Evolutionary conservation across 2,113 vertebrate species (phyloP), one percentile per base, ranked within the genome.

Genomic region (Pelusios castaneus): DNA sequence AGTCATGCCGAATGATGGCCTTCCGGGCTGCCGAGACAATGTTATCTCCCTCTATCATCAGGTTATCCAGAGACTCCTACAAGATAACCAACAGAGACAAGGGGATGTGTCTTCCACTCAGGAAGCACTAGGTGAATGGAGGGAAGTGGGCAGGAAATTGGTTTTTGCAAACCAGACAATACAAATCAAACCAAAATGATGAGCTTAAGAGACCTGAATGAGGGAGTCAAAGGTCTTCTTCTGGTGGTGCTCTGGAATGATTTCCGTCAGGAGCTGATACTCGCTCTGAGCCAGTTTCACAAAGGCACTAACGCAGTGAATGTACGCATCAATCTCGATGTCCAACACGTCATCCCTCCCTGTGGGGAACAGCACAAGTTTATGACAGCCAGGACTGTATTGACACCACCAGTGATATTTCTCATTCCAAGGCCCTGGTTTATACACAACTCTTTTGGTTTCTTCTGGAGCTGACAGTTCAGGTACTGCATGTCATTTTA

Each of bases 211-310:
- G 67, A 99, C 99, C 99, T 99, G 99, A 67, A 99, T 99, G 94
- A 99, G 98, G 9, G 99, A 99, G 98, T 99, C 99, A 49, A 99
- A 99, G 87, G 99, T 99, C 97, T 99, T 99, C 96, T 99, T 99
- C 98, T 99, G 99, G 95, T 99, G 99, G 89, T 99, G 99, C 96
- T 99, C 99, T 0, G 99, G 99, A 95, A 99, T 99, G 88, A 99
- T 98, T 34, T 99, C 98, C 0, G 94, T 97, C 95, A 99, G 98
- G 41, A 99, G 98, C 89, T 98, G 97, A 95, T 99, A 99, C 95
- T 99, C 99, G 8, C 99, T 99, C 98, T 99, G 99, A 13, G 99
- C 99, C 98, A 99, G 98, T 96, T 99, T 99, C 88, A 99, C 99
- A 52, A 99, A 99, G 95, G 99, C 99, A 2, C 99, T 99, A 97